phyloP scores from a whole-genome alignment of 1,140 invertebrate genomes.

The Papilio aristodemus region DNA sequence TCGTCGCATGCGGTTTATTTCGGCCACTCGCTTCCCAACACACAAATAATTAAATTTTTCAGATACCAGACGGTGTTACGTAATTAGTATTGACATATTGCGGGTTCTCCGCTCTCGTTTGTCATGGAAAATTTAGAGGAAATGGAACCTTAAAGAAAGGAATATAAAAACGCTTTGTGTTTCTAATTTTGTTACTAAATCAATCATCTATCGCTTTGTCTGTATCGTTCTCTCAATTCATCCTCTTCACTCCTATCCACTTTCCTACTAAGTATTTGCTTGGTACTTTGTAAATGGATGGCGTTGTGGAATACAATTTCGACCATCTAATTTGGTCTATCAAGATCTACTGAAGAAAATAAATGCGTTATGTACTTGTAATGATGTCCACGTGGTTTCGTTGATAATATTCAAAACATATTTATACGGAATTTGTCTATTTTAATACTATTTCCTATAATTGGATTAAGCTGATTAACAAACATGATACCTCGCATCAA shows the following conservation, averaged over 20 bases:
- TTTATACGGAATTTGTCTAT: background rate
- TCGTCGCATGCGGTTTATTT: conserved; percentile 60
- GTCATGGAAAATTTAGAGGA: conserved; percentile 6
- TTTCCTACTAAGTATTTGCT: too few species aligned
- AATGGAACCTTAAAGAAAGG: background rate
- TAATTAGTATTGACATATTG: conserved; percentile 48
- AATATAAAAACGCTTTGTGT: background rate
- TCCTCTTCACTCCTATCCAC: background rate
- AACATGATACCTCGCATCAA: background rate
- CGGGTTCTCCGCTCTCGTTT: conserved; percentile 11
- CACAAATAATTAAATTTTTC: conserved; percentile 67
- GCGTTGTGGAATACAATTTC: too few species aligned
- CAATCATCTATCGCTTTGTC: background rate
- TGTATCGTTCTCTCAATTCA: background rate
- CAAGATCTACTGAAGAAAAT: too few species aligned
- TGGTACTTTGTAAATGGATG: too few species aligned
- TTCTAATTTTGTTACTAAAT: background rate
- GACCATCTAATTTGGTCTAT: too few species aligned
- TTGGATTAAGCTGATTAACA: background rate
- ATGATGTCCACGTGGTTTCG: too few species aligned
- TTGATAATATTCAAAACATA: too few species aligned
- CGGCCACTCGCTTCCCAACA: conserved; percentile 50
- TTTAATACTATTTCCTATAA: background rate
- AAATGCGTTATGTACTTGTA: too few species aligned
- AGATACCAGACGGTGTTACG: conserved; percentile 65